Base-by-base conservation (phyloP, 2,888 invertebrate species). In the Germaria angustata region DNA sequence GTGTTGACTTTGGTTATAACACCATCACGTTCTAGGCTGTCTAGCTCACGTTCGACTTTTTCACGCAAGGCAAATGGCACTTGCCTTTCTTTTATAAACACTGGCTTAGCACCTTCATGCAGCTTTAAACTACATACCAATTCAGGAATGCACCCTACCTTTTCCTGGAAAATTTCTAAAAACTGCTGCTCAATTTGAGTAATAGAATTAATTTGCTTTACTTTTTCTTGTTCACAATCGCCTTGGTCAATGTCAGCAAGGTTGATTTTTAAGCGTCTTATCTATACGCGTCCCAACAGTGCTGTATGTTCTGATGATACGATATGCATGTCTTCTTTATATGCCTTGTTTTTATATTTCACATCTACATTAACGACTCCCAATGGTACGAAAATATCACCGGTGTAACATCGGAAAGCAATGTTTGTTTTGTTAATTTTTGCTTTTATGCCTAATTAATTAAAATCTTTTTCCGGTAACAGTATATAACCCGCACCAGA, bases 351-450 rank as follows among this genome's bases (percentile, higher is more conserved):
- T 77, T n/a, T n/a, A n/a, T n/a, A n/a, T n/a, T n/a, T n/a, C n/a
- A n/a, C n/a, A n/a, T n/a, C n/a, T n/a, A n/a, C 76, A 9, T 44
- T 22, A 0, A 76, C 80, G 13, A 76, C 65, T 0, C 81, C 81
- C 2, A 81, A 7, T 9, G 80, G 71, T 17, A 68, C 34, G 46
- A 76, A 81, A 6, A 77, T 34, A 49, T 77, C 46, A 0, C 66
- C 72, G 2, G 77, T 77, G 20, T 76, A 76, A 0, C 71, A 2
- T n/a, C n/a, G n/a, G n/a, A n/a, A n/a, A n/a, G n/a, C n/a, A n/a
- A n/a, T n/a, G n/a, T n/a, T n/a, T n/a, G 65, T 49, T 66, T 66
- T 69, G 8, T 39, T 2, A 0, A 78, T 46, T 28, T 8, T 4
- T 11, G 9, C 5, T 0, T 71, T 59, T 7, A 78, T 34, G n/a